These are phyloP conservation scores for Caenorhabditis remanei DNA, from an alignment of 1,140 invertebrate genomes.

Conservation along the genomic window DNA sequence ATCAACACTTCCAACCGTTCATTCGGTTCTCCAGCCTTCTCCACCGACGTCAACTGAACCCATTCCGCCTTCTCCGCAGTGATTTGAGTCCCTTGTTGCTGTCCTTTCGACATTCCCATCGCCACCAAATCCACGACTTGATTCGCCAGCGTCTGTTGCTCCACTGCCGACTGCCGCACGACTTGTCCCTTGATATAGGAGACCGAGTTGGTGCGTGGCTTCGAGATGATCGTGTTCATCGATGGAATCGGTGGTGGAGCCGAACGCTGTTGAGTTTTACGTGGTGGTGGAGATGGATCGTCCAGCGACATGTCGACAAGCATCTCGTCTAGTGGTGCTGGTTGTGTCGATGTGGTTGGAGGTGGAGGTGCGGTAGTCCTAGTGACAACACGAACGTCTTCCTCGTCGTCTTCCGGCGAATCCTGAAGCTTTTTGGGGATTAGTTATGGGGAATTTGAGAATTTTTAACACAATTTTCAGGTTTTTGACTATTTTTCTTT, in stretches of 20 bases:
- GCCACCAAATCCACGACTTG: constrained; percentile 74
- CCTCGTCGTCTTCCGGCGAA: constrained; percentile 46
- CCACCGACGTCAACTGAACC: constrained; percentile 68
- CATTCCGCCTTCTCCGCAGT: constrained; percentile 72
- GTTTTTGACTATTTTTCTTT: too few relatives aligned
- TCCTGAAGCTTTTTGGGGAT: background rate
- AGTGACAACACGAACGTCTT: background rate
- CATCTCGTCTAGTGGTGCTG: background rate
- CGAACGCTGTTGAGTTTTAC: constrained; percentile 12
- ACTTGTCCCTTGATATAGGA: constrained; percentile 68
- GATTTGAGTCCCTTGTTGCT: constrained; percentile 35
- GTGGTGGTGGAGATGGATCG: background rate
- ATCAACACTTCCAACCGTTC: constrained; percentile 67
- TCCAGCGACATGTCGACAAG: constrained; percentile 26
- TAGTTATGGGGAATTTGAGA: background rate
- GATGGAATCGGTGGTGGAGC: constrained; percentile 26
- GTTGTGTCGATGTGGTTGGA: background rate
- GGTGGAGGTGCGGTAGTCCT: background rate
- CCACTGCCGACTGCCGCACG: constrained; percentile 64
- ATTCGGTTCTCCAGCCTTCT: constrained; percentile 44
- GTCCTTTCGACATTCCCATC: constrained; percentile 72
- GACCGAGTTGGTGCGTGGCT: constrained; percentile 17
- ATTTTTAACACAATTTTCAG: too few relatives aligned
- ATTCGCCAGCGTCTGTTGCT: constrained; percentile 59
- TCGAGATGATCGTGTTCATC: constrained; percentile 45